Conservation (phyloP, 2,888 invertebrate species). For the Apoderus coryli region DNA sequence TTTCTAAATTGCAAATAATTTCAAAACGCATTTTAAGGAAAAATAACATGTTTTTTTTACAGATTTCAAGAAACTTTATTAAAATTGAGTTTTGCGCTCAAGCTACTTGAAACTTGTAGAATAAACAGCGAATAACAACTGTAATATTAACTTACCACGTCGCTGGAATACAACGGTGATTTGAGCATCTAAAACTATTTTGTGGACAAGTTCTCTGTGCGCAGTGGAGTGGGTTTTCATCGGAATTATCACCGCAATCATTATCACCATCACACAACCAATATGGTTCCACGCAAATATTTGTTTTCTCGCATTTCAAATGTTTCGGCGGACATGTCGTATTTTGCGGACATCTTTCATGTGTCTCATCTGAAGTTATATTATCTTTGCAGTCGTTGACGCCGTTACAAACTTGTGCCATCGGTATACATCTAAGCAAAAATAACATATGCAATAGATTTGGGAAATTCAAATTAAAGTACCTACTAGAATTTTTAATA, state of each 20-base stretch:
- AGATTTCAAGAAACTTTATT: too few relatives aligned
- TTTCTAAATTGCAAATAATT: too few relatives aligned
- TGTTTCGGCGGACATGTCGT: conserved; percentile 83
- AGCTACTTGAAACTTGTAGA: too few relatives aligned
- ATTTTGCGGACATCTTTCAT: conserved; percentile 73
- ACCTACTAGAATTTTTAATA: too few relatives aligned
- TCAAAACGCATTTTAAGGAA: too few relatives aligned
- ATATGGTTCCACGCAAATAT: conserved; percentile 93
- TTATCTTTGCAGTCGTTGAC: conserved; percentile 91
- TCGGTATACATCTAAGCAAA: conserved; percentile 67
- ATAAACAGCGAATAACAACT: too few relatives aligned
- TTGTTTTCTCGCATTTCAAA: conserved; percentile 84
- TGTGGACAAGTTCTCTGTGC: conserved; percentile 78
- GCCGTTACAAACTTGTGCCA: conserved; percentile 48
- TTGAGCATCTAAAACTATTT: conserved; percentile 85
- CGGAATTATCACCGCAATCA: conserved; percentile 89
- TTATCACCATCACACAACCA: conserved; percentile 97
- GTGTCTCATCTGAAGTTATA: conserved; percentile 79
- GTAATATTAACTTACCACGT: conserved; percentile 60
- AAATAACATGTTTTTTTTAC: too few relatives aligned
- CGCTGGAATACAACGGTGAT: conserved; percentile 86
- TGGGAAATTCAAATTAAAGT: too few relatives aligned
- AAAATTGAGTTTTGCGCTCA: too few relatives aligned
- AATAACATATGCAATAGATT: too few relatives aligned
- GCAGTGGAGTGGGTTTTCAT: conserved; percentile 82